Evolutionary conservation across 2,797 vertebrate species (phyloP).

Genomic region (Danionella dracula): DNA sequence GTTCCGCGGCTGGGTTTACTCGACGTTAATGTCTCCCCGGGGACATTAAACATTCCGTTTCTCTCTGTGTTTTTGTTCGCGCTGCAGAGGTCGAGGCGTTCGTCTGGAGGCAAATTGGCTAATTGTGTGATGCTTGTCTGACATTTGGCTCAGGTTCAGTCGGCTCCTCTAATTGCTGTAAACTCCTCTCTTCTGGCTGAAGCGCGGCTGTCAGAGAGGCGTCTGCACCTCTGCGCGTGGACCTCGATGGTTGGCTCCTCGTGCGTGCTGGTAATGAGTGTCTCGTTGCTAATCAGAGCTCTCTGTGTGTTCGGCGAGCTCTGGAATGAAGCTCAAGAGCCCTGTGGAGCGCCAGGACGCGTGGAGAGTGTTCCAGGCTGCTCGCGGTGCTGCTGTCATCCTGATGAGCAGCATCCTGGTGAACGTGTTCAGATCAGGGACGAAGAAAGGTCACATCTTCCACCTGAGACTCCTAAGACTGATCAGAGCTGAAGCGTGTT

Average conservation of each 20-base stretch:
- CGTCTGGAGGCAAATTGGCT: background rate
- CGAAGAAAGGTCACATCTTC: slow-evolving; percentile 37
- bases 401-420: slow-evolving; percentile 16
- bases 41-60: slow-evolving; percentile 21
- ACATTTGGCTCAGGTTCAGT: slow-evolving; percentile 31
- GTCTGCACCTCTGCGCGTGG: background rate
- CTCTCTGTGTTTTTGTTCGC: background rate
- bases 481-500: background rate
- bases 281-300: background rate
- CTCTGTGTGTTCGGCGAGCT: background rate
- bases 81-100: background rate
- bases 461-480: slow-evolving; percentile 8
- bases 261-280: slow-evolving; percentile 12
- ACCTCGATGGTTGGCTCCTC: background rate
- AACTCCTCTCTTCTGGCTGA: slow-evolving; percentile 23
- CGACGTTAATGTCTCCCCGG: background rate
- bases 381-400: slow-evolving; percentile 24
- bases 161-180: slow-evolving; percentile 30
- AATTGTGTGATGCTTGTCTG: slow-evolving; percentile 29
- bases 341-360: slow-evolving; percentile 19
- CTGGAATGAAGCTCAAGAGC: slow-evolving; percentile 32
- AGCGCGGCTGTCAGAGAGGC: background rate
- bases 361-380: background rate
- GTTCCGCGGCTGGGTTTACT: too few species aligned
- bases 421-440: slow-evolving; percentile 23